Percentiles rank a stretch among this genome's conserved stretches.
These are phyloP conservation scores for Teleogryllus oceanicus DNA, from an alignment of 2,888 invertebrate genomes.

Conservation along the genomic window DNA sequence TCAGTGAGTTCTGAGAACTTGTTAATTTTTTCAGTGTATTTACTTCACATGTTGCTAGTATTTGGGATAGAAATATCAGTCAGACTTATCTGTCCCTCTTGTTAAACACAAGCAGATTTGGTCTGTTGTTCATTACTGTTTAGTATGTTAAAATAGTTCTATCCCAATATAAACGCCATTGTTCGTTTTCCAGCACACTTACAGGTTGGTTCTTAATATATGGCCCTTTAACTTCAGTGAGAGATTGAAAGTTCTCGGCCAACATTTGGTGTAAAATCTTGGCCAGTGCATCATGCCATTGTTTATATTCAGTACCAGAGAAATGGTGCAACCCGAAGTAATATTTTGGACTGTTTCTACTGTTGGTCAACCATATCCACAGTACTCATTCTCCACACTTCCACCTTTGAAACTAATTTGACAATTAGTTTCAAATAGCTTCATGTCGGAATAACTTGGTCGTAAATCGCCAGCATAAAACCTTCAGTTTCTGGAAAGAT, in stretches of 20 bases:
- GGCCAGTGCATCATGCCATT: not conserved
- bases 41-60: not conserved
- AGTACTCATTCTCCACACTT: not conserved
- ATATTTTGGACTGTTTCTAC: not conserved
- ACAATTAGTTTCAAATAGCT: not conserved
- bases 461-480: not conserved
- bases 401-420: not conserved
- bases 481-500: not conserved
- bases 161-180: not conserved
- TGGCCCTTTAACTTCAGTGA: not conserved
- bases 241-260: not conserved
- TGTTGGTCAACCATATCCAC: not conserved
- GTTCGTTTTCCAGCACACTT: not conserved
- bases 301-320: not conserved
- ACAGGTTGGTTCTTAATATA: not conserved
- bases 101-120: not conserved
- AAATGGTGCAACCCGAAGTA: not conserved
- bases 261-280: not conserved
- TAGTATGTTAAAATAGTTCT: not conserved
- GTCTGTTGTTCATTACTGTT: not conserved
- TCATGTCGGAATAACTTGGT: not conserved
- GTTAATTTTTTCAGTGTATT: not conserved
- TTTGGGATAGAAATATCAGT: not conserved
- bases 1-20: not conserved
- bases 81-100: not conserved